phyloP scores from a whole-genome alignment of 23 tunicate species.

The Corella eumyota region DNA sequence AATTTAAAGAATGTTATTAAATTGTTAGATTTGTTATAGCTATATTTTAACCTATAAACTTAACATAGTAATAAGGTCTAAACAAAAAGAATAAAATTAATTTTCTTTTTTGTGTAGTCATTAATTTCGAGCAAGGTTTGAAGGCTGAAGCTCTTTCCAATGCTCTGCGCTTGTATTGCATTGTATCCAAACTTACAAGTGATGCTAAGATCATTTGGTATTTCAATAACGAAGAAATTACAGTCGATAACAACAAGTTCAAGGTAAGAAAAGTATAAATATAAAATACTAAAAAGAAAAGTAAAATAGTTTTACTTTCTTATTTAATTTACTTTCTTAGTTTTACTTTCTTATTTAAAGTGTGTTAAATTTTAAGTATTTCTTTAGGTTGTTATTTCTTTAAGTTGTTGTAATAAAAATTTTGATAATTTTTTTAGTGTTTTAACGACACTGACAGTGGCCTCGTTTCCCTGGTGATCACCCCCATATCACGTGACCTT shows the following conservation, averaged over 20 bases:
- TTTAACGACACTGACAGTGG: conserved; percentile 48
- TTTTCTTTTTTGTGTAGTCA: conserved; percentile 23
- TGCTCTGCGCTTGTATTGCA: conserved; percentile 70
- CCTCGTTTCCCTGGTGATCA: conserved; percentile 70
- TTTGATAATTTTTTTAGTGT: conserved; percentile 15
- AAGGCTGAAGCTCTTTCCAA: conserved; percentile 67
- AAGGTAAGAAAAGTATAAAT: conserved; percentile 8
- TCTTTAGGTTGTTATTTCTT: no score
- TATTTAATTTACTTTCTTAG: no score
- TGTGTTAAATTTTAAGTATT: not conserved
- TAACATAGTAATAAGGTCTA: not conserved
- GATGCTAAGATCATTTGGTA: conserved; percentile 80
- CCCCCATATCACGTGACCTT: conserved; percentile 18
- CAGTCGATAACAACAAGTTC: conserved; percentile 15
- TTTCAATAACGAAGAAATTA: conserved; percentile 40
- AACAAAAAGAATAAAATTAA: not conserved
- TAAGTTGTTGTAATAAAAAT: no score
- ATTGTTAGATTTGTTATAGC: no score
- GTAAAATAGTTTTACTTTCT: no score
- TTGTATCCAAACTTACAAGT: conserved; percentile 49
- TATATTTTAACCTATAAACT: not conserved
- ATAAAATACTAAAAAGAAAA: not conserved
- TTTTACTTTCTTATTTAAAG: not conserved
- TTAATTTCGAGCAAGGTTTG: conserved; percentile 87
- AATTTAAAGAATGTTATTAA: not conserved